These are phyloP conservation scores for Capromys pilorides DNA, from an alignment of 2,797 vertebrate genomes.

Conservation along the genomic window DNA sequence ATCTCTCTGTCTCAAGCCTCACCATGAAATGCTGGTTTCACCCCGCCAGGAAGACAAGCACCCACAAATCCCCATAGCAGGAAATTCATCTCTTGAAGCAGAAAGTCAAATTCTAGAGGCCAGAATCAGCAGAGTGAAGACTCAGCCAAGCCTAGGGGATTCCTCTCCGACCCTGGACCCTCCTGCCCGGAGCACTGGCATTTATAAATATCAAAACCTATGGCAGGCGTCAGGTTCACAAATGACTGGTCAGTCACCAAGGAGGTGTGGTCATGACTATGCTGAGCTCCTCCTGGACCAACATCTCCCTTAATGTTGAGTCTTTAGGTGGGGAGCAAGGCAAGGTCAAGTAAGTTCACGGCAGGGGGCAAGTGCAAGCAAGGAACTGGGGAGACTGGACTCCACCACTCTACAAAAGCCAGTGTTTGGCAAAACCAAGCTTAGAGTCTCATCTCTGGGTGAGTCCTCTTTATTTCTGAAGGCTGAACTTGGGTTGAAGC, in stretches of 20 bases:
- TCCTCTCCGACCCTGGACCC: too few relatives aligned
- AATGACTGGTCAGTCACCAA: not conserved
- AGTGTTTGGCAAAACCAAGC: not conserved
- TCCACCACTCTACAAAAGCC: not conserved
- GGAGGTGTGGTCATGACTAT: not conserved
- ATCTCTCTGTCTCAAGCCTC: not conserved
- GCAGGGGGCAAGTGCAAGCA: not conserved
- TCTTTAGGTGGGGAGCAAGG: not conserved
- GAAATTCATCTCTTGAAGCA: conserved; percentile 31
- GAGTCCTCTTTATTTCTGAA: not conserved
- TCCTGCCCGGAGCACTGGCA: not conserved
- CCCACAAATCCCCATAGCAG: not conserved
- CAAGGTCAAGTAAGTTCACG: not conserved
- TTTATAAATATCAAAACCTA: conserved; percentile 13
- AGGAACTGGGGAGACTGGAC: not conserved
- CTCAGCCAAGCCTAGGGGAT: accelerated
- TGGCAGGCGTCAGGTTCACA: not conserved
- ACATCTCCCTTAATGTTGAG: not conserved
- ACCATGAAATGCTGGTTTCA: not conserved
- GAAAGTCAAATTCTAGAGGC: not conserved
- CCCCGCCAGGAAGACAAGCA: not conserved
- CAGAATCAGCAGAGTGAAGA: not conserved
- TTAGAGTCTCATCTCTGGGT: not conserved
- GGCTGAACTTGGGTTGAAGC: not conserved
- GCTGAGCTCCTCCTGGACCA: not conserved